Conservation (phyloP, 2,888 invertebrate genomes). For the Cryptosula pallasiana region DNA sequence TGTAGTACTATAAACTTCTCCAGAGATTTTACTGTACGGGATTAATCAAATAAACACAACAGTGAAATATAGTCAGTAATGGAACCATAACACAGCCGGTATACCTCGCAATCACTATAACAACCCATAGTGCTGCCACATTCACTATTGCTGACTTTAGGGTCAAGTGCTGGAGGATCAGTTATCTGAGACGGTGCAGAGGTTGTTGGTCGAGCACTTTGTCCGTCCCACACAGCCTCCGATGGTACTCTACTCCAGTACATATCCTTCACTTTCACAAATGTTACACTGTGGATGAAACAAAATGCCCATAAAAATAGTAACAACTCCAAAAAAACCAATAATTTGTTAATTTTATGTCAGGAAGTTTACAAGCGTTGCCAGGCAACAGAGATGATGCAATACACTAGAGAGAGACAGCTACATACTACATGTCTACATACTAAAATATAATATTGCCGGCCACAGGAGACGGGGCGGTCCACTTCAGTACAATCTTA, state of each 20-base stretch:
- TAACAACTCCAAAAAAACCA: no score
- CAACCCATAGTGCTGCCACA: neutral
- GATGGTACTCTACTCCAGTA: neutral
- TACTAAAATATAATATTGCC: slow-evolving; percentile 26
- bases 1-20: no score
- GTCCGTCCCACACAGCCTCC: neutral
- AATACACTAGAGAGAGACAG: no score
- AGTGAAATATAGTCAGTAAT: no score
- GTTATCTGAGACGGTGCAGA: neutral
- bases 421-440: no score
- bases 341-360: no score
- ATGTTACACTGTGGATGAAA: neutral
- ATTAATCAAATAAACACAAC: no score
- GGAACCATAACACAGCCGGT: no score
- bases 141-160: neutral
- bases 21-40: no score
- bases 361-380: no score
- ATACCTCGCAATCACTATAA: neutral
- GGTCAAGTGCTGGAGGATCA: neutral
- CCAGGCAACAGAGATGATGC: no score
- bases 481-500: slow-evolving; percentile 24
- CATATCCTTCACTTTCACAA: neutral
- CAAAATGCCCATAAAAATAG: no score
- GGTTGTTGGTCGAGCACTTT: neutral
- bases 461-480: neutral